Evolutionary conservation across 2,113 vertebrate genomes (phyloP).

Genomic region (Spea bombifrons): DNA sequence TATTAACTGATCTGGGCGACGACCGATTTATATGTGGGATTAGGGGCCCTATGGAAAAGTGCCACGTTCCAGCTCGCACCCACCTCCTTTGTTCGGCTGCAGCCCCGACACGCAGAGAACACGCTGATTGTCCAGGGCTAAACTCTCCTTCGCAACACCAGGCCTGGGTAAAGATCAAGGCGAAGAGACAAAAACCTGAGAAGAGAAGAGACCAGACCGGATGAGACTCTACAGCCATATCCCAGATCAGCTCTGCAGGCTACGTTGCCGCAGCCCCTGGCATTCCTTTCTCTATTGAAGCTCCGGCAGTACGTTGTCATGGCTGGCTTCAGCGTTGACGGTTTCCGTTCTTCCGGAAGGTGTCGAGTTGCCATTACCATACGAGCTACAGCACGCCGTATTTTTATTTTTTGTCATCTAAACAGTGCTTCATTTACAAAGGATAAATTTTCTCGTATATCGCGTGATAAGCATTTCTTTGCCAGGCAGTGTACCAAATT

Average conservation of each 20-base stretch:
- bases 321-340: too few relatives aligned
- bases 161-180: neutral
- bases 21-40: neutral
- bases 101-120: neutral
- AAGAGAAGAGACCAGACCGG: neutral
- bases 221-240: constrained; percentile 10
- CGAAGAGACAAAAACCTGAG: neutral
- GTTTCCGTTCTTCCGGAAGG: too few relatives aligned
- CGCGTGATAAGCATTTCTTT: too few relatives aligned
- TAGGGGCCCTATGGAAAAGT: neutral
- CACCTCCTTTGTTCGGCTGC: constrained; percentile 19
- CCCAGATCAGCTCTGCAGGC: neutral
- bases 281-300: too few relatives aligned
- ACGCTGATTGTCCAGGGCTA: constrained; percentile 15
- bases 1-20: too few relatives aligned
- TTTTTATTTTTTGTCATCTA: too few relatives aligned
- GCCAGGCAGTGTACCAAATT: too few relatives aligned
- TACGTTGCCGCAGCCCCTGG: constrained; percentile 10
- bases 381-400: too few relatives aligned
- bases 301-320: too few relatives aligned
- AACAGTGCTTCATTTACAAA: too few relatives aligned
- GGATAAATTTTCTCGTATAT: too few relatives aligned
- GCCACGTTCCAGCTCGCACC: constrained; percentile 25
- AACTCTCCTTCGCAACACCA: neutral
- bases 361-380: too few relatives aligned